phyloP scores from a whole-genome alignment of 1,140 invertebrate genomes.

The Planococcus citri region DNA sequence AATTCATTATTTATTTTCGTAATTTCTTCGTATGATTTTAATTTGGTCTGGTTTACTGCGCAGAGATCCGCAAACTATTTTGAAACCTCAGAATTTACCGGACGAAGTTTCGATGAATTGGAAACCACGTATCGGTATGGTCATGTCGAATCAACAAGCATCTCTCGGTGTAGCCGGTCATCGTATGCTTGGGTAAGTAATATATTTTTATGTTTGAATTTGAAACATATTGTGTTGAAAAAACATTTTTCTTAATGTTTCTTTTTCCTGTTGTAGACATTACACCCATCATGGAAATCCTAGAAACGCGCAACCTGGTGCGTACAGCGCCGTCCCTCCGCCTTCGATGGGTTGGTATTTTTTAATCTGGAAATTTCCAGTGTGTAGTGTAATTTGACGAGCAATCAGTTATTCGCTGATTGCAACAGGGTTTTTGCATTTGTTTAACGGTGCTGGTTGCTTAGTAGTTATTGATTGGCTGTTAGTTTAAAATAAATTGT shows the following conservation, averaged over 20 bases:
- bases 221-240: conserved; percentile 1
- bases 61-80: conserved; percentile 52
- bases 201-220: neutral
- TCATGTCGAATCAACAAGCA: conserved; percentile 44
- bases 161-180: conserved; percentile 51
- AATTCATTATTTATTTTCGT: neutral
- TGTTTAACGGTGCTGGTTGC: too few relatives aligned
- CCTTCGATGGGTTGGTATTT: neutral
- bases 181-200: conserved; percentile 42
- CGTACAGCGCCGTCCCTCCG: conserved; percentile 34
- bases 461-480: too few relatives aligned
- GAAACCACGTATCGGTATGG: conserved; percentile 60
- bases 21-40: too few relatives aligned
- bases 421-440: too few relatives aligned
- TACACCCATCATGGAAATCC: neutral
- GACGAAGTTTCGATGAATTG: conserved; percentile 45
- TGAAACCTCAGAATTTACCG: conserved; percentile 68
- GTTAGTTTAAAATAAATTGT: too few relatives aligned
- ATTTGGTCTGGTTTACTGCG: neutral
- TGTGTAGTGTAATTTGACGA: too few relatives aligned
- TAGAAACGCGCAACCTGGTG: conserved; percentile 25
- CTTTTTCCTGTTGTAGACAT: neutral
- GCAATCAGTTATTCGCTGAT: too few relatives aligned
- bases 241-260: neutral
- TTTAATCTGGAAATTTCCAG: too few relatives aligned